These are phyloP conservation scores for Ectropis crepuscularia DNA, from an alignment of 2,888 invertebrate genomes.

Conservation along the genomic window DNA sequence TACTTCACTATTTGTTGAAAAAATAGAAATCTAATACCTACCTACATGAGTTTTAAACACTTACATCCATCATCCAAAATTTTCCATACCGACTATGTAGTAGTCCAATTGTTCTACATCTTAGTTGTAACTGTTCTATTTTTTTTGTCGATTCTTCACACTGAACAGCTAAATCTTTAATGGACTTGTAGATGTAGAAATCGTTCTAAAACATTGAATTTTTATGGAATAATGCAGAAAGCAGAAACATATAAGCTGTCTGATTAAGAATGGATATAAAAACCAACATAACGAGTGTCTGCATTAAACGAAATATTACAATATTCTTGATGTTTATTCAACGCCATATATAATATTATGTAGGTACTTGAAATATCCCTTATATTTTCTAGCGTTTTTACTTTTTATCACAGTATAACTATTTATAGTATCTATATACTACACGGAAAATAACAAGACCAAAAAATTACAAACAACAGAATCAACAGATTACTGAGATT, in stretches of 20 bases:
- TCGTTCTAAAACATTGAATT: slow-evolving; percentile 55
- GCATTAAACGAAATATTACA: slow-evolving; percentile 50
- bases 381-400: too few species aligned
- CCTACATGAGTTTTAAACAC: slow-evolving; percentile 27
- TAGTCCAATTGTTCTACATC: slow-evolving; percentile 68
- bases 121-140: too few species aligned
- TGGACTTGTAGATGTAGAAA: slow-evolving; percentile 57
- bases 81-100: slow-evolving; percentile 62
- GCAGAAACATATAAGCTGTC: background rate
- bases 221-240: slow-evolving; percentile 8
- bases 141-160: slow-evolving; percentile 47
- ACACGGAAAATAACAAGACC: too few species aligned
- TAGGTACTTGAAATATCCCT: too few species aligned
- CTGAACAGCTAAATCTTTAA: slow-evolving; percentile 51
- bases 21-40: background rate
- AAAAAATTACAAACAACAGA: too few species aligned
- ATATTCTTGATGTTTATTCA: background rate
- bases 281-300: slow-evolving; percentile 56
- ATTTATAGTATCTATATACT: too few species aligned
- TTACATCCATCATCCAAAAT: slow-evolving; percentile 65
- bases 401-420: too few species aligned
- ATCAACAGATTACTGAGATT: too few species aligned
- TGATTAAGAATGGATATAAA: background rate
- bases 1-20: too few species aligned
- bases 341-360: slow-evolving; percentile 2